These are phyloP conservation scores for Drosophila anomelani DNA, from an alignment of 2,888 invertebrate genomes.

Conservation along the genomic window DNA sequence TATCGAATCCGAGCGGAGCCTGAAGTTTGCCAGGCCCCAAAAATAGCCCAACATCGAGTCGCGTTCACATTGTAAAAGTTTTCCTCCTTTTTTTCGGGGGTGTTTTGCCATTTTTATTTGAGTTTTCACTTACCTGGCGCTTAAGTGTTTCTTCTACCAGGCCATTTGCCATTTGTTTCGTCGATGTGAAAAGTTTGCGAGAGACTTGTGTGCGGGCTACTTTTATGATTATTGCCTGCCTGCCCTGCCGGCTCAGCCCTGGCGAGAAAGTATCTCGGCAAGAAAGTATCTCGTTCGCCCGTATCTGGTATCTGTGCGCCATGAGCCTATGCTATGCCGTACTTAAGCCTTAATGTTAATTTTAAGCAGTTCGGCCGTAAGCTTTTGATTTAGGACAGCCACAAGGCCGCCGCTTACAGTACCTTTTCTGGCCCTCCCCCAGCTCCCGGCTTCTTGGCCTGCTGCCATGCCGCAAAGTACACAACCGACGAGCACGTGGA, in stretches of 20 bases:
- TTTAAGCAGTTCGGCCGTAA: slow-evolving; percentile 64
- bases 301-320: slow-evolving; percentile 33
- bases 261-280: slow-evolving; percentile 37
- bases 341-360: slow-evolving; percentile 66
- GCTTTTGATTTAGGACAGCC: slow-evolving; percentile 61
- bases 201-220: slow-evolving; percentile 61
- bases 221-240: slow-evolving; percentile 72
- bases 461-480: slow-evolving; percentile 43
- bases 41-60: slow-evolving; percentile 45
- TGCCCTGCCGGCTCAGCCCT: slow-evolving; percentile 35
- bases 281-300: slow-evolving; percentile 32
- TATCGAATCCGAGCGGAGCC: slow-evolving; percentile 48
- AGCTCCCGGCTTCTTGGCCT: slow-evolving; percentile 33
- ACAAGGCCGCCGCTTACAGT: slow-evolving; percentile 18
- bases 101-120: slow-evolving; percentile 62
- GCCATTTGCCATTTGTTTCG: slow-evolving; percentile 74
- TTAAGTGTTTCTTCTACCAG: slow-evolving; percentile 70
- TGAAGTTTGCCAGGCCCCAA: slow-evolving; percentile 32
- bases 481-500: slow-evolving; percentile 12
- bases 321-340: slow-evolving; percentile 35
- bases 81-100: slow-evolving; percentile 34
- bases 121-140: slow-evolving; percentile 72
- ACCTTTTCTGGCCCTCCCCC: neutral
- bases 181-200: slow-evolving; percentile 63
- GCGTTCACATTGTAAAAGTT: slow-evolving; percentile 68